phyloP scores from a whole-genome alignment of 2,113 vertebrate genomes.

The Coregonus clupeaformis region DNA sequence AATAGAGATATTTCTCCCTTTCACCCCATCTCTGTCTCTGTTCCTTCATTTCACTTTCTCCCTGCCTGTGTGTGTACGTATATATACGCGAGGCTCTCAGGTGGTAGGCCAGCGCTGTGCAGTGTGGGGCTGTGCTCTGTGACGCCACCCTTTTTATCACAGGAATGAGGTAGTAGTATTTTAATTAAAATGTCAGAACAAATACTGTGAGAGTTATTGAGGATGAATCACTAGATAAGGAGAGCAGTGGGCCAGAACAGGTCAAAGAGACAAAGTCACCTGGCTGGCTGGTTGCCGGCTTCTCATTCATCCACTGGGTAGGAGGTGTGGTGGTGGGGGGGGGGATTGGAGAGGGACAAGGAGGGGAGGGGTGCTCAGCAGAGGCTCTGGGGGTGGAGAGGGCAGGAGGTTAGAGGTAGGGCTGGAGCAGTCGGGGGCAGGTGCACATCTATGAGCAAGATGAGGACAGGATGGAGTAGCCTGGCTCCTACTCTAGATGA shows the following conservation, averaged over 20 bases:
- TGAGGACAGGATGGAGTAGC: too few relatives aligned
- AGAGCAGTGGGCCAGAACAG: conserved; percentile 87
- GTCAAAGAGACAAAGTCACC: conserved; percentile 89
- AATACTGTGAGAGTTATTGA: conserved; percentile 88
- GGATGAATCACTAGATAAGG: conserved; percentile 82
- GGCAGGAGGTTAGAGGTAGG: too few relatives aligned
- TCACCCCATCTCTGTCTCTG: conserved; percentile 11
- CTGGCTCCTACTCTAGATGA: too few relatives aligned
- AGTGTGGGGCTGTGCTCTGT: conserved; percentile 2
- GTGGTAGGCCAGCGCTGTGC: too few relatives aligned
- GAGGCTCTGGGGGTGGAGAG: too few relatives aligned
- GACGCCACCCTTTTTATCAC: conserved; percentile 78
- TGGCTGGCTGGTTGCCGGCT: conserved; percentile 66
- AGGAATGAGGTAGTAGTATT: conserved; percentile 89
- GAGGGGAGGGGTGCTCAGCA: neutral
- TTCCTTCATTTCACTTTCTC: conserved; percentile 10
- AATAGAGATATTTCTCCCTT: conserved; percentile 2
- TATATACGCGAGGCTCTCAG: neutral
- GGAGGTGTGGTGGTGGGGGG: conserved; percentile 16
- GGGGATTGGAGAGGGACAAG: neutral
- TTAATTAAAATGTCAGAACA: conserved; percentile 96
- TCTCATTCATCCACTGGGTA: conserved; percentile 71
- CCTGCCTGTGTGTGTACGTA: neutral
- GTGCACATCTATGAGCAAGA: too few relatives aligned
- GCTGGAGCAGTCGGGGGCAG: too few relatives aligned